These are phyloP conservation scores for Hippopotamus amphibius DNA, from an alignment of 2,113 vertebrate species.

Conservation along the genomic window DNA sequence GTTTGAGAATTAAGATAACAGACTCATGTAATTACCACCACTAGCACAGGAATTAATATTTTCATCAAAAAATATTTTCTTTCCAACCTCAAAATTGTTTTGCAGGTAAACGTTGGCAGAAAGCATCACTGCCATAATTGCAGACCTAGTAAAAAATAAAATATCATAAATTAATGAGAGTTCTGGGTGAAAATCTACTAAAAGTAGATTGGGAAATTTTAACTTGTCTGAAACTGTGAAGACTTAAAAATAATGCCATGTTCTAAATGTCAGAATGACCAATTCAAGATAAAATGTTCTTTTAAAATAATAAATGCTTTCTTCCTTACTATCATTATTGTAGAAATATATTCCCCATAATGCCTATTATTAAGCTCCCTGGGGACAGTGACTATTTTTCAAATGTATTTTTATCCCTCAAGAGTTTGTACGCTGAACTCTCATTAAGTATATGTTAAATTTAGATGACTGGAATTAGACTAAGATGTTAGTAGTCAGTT, in stretches of 20 bases:
- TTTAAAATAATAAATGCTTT: background rate
- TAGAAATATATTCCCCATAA: background rate
- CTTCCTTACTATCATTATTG: background rate
- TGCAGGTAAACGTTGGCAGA: background rate
- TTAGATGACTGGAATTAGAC: background rate
- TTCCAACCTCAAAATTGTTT: background rate
- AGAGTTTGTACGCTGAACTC: background rate
- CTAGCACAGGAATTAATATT: background rate
- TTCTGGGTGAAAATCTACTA: background rate
- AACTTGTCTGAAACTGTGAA: background rate
- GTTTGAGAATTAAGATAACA: slow-evolving; percentile 21
- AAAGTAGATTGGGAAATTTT: background rate
- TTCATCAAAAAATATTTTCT: background rate
- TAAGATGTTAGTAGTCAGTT: background rate
- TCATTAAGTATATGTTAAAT: slow-evolving; percentile 33
- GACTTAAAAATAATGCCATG: background rate
- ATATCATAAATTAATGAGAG: background rate
- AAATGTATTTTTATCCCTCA: background rate
- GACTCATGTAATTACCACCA: background rate
- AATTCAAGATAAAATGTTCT: background rate
- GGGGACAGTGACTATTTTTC: background rate
- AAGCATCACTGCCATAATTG: background rate
- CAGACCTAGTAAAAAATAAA: background rate
- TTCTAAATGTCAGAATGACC: background rate
- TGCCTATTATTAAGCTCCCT: background rate